These are phyloP conservation scores for Larimichthys crocea DNA, from an alignment of 2,113 vertebrate species.

Conservation along the genomic window DNA sequence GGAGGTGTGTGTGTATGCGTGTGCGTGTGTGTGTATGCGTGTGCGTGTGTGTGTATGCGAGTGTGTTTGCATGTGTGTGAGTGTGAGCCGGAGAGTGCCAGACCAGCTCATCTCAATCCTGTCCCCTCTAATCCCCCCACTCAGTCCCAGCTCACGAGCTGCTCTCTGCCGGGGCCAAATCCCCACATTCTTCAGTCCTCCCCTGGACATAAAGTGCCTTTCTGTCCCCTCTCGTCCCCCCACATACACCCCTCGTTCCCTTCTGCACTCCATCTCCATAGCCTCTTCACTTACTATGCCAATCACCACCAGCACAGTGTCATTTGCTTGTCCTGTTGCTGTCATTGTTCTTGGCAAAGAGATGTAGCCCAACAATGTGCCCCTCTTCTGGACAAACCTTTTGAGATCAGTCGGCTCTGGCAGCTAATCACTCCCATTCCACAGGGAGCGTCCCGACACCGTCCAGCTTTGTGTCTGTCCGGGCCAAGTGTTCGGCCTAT, in stretches of 20 bases:
- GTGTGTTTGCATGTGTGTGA: neutral
- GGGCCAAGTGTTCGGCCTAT: conserved; percentile 34
- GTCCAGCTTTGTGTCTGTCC: conserved; percentile 55
- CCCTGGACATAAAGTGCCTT: conserved; percentile 73
- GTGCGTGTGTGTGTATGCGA: conserved; percentile 10
- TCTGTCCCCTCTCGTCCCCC: conserved; percentile 40
- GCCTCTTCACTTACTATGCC: conserved; percentile 56
- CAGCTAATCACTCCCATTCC: conserved; percentile 64
- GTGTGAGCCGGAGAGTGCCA: conserved; percentile 53
- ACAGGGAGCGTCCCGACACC: conserved; percentile 48
- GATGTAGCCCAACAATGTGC: conserved; percentile 49
- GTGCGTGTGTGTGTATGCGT: neutral
- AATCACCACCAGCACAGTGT: conserved; percentile 41
- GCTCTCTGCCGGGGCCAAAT: conserved; percentile 71
- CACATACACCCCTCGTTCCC: conserved; percentile 20
- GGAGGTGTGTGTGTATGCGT: conserved; percentile 40
- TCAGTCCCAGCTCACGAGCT: conserved; percentile 75
- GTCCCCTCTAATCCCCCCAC: conserved; percentile 73
- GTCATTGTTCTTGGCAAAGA: conserved; percentile 65
- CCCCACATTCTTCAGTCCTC: conserved; percentile 73
- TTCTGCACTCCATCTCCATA: conserved; percentile 42
- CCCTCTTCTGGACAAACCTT: conserved; percentile 65
- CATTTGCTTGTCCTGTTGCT: conserved; percentile 46
- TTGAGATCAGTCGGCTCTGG: conserved; percentile 58
- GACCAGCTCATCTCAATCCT: conserved; percentile 77